A percentile compares a stretch with the other conserved stretches of the same genome.
Conservation (phyloP, 2,888 invertebrate species). For the Acleris cristana region DNA sequence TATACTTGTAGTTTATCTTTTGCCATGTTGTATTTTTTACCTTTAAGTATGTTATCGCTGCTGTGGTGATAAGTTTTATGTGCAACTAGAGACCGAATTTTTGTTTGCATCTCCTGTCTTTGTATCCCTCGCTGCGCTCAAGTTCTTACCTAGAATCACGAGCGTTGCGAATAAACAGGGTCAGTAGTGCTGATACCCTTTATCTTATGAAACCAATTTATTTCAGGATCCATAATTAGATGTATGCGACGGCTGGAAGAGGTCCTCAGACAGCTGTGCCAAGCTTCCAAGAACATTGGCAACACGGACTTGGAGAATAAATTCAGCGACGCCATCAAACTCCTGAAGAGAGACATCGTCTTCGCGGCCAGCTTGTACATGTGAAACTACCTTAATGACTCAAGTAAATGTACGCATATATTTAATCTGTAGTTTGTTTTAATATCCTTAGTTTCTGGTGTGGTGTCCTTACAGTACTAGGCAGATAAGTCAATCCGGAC, state of each 20-base stretch:
- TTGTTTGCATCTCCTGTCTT: no score
- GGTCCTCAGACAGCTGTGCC: constrained; percentile 96
- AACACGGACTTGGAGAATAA: constrained; percentile 98
- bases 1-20: no score
- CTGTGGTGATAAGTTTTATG: no score
- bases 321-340: constrained; percentile 95
- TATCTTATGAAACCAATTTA: background rate
- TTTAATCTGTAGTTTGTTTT: constrained; percentile 19
- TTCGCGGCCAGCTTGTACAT: constrained; percentile 98
- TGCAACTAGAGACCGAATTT: no score
- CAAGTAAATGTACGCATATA: constrained; percentile 11
- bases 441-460: background rate
- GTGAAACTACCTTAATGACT: constrained; percentile 49
- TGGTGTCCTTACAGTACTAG: no score
- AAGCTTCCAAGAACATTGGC: constrained; percentile 98
- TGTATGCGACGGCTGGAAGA: constrained; percentile 98
- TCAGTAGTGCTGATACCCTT: no score
- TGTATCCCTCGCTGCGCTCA: no score
- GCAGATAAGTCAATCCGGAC: no score
- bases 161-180: no score
- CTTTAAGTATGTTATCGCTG: no score
- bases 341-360: constrained; percentile 99
- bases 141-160: no score
- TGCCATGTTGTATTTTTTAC: no score
- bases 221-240: constrained; percentile 85